Evolutionary conservation across 2,888 invertebrate species (phyloP).

Genomic region (Diloba caeruleocephala): DNA sequence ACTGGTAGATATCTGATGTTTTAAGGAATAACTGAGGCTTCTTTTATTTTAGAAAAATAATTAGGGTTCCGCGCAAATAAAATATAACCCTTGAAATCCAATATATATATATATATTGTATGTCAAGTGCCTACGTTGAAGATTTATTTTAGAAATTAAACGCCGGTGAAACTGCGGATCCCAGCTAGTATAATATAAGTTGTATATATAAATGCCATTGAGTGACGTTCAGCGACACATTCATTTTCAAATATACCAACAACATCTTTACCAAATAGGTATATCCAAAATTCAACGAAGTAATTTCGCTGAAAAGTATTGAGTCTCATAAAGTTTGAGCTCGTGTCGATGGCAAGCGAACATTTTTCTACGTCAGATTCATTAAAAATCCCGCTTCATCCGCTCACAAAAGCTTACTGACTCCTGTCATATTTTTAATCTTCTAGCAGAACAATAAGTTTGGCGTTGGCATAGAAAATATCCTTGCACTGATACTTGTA

Average conservation of each 20-base stretch:
- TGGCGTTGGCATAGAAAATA: conserved; percentile 23
- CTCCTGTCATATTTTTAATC: conserved; percentile 73
- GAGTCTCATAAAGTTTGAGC: conserved; percentile 49
- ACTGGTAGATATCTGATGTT: too few species aligned
- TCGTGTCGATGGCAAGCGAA: conserved; percentile 59
- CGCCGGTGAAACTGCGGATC: too few species aligned
- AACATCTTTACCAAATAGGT: conserved; percentile 8
- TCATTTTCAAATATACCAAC: conserved; percentile 1
- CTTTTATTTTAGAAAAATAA: too few species aligned
- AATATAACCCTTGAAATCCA: too few species aligned
- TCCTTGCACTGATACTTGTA: conserved; percentile 5
- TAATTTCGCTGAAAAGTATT: conserved; percentile 35
- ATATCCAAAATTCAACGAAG: conserved; percentile 18
- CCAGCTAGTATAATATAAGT: too few species aligned
- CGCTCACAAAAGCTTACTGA: conserved; percentile 64
- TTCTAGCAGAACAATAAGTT: conserved; percentile 64
- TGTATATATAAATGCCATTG: too few species aligned
- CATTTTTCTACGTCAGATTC: conserved; percentile 63
- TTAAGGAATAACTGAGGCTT: too few species aligned
- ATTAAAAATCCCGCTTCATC: conserved; percentile 66
- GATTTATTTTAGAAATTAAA: too few species aligned
- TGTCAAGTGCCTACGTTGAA: too few species aligned
- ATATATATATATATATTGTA: too few species aligned
- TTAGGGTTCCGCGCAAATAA: too few species aligned
- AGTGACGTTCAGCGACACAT: too few species aligned